Evolutionary conservation across 2,113 vertebrate species (phyloP), one percentile per base, ranked within the genome.

Genomic region (Cichladusa arquata): DNA sequence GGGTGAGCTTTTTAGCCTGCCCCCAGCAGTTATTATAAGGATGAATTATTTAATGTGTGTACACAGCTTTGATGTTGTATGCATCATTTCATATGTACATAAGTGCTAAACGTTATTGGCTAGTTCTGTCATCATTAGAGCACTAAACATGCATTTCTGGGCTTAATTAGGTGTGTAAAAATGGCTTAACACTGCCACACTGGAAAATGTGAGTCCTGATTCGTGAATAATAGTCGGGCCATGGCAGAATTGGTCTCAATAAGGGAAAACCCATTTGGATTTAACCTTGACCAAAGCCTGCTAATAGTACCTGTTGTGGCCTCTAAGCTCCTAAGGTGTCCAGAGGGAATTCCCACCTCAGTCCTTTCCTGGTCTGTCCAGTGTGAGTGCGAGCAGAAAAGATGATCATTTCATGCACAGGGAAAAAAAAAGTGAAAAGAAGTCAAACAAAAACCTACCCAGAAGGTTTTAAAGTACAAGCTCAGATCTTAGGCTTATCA

Each of bases 21-120:
- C 73, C 80, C 80, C 0, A 0, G 88, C 15, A 3, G 38, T 77
- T 87, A 51, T 91, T 92, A 31, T 26, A 34, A 86, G 50, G 79
- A 86, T 94, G 84, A 93, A 91, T 96, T 94, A 90, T 89, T 93
- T 91, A 93, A 93, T 92, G 86, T 95, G 86, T 94, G 67, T 94
- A 65, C 71, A 72, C 62, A 93, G 79, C 67, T 88, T 88, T 91
- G 90, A 92, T 93, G 71, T 58, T 82, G 51, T 61, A 95, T 67
- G 94, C 94, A 90, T 57, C 95, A 95, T 89, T 96, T 95, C 91
- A 78, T 91, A 54, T 40, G 57, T 73, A 90, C 77, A 66, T 85
- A 91, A 95, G 56, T 14, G 54, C 82, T 92, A 76, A 92, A 77
- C 56, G 88, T 91, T 88, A 92, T 57, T 78, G 70, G 71, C 81